Base-by-base conservation (phyloP, 2,113 vertebrate genomes). In the Podarcis cretensis region DNA sequence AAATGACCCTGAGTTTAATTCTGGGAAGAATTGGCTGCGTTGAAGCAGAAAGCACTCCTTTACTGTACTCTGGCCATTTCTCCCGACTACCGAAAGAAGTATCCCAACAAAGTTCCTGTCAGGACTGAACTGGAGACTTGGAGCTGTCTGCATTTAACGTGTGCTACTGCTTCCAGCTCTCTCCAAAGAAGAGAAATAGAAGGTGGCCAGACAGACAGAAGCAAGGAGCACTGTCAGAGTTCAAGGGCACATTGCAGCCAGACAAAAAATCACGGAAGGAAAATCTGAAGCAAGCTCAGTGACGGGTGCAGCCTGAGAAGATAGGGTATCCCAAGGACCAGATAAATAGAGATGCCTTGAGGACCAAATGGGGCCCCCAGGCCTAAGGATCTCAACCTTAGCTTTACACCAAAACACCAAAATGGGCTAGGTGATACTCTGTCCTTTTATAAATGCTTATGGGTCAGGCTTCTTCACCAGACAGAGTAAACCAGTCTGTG, bases 1-100 rank as follows among this genome's bases (percentile, higher is more conserved):
- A 79, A 89, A 0, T 1, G 86, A 65, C 84, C 37, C 81, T 59
- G 40, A 25, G 23, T 35, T 65, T 65, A 80, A 35, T 65, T 0
- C 0, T 54, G 74, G 66, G 59, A 90, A 91, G 76, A 79, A 81
- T 89, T 68, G 65, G 32, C 32, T 81, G n/a, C 0, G 81, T 84
- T 21, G 18, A 48, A 5, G 63, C 73, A 87, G 84, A 16, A 89
- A 57, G 80, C 83, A 71, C 69, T 87, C 8, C 93, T 91, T 79
- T 93, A 83, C 82, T 93, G 6, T 65, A 27, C 35, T 6, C 59
- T n/a, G 21, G 10, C 37, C 32, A 82, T 10, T 5, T 66, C 10
- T 27, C 59, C 59, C 18, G 1, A 1, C 21, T 66, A 37, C 13
- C 23, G 16, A 6, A 63, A 12, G 9, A 37, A 21, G n/a, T n/a